phyloP scores from a whole-genome alignment of 2,113 vertebrate genomes.

The Athene noctua region DNA sequence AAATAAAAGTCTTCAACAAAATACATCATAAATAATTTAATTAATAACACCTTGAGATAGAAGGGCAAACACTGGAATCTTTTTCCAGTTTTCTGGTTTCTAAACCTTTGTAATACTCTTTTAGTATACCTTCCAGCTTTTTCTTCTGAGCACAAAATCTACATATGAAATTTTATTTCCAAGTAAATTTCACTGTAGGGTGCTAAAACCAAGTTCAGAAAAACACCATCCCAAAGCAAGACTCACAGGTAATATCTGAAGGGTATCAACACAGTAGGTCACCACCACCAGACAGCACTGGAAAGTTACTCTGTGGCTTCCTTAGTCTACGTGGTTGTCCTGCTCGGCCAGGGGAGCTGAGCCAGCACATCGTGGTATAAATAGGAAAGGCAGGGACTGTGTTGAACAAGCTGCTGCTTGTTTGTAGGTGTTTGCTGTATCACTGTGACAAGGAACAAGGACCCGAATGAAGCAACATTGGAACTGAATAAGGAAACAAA shows the following conservation, averaged over 20 bases:
- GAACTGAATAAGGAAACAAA: neutral
- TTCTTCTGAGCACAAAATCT: neutral
- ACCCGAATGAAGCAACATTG: fast-evolving
- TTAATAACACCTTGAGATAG: neutral
- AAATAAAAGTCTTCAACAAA: neutral
- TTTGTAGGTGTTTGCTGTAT: neutral
- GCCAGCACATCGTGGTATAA: fast-evolving
- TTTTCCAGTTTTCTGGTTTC: neutral
- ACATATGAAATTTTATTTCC: neutral
- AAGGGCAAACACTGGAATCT: neutral
- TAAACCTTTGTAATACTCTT: neutral
- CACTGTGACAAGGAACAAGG: neutral
- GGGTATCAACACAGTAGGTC: neutral
- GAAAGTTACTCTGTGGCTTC: neutral
- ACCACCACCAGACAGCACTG: neutral
- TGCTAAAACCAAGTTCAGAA: neutral
- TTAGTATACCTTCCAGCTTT: neutral
- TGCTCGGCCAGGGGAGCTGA: fast-evolving
- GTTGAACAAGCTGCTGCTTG: neutral
- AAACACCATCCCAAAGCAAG: neutral
- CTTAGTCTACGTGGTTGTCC: neutral
- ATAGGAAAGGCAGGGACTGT: neutral
- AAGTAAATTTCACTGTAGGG: neutral
- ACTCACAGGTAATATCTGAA: neutral
- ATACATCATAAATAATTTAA: neutral